phyloP scores from a whole-genome alignment of 2,113 vertebrate genomes.

The Apeltes quadracus region DNA sequence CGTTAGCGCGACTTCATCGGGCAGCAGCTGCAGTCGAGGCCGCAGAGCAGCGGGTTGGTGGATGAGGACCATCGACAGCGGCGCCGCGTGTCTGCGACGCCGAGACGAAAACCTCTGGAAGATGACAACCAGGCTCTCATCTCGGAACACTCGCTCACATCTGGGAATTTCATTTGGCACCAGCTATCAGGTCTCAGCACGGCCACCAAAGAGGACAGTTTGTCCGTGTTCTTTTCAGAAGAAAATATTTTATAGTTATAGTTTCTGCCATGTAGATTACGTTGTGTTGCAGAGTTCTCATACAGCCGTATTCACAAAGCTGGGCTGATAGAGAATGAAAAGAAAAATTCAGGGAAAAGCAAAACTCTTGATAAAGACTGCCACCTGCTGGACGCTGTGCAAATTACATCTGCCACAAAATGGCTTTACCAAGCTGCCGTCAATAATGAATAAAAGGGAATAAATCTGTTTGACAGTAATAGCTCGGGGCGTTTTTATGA shows the following conservation, averaged over 20 bases:
- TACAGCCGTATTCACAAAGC: not conserved
- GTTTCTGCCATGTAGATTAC: not conserved
- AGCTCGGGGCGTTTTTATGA: not conserved
- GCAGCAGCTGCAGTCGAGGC: constrained; percentile 64
- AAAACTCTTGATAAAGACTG: not conserved
- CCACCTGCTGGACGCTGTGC: constrained; percentile 54
- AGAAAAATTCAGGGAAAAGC: not conserved
- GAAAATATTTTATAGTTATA: not conserved
- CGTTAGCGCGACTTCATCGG: constrained; percentile 60
- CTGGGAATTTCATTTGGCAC: constrained; percentile 25
- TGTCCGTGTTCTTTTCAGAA: not conserved
- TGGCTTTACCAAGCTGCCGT: not conserved
- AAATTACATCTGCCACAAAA: not conserved
- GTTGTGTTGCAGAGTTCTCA: not conserved
- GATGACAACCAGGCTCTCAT: constrained; percentile 31
- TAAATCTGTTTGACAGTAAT: not conserved
- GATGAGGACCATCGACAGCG: constrained; percentile 45
- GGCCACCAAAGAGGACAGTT: constrained; percentile 4
- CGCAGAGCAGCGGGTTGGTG: constrained; percentile 45
- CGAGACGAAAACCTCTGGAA: constrained; percentile 30
- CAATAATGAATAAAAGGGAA: not conserved
- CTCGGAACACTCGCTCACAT: constrained; percentile 8
- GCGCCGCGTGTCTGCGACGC: constrained; percentile 38
- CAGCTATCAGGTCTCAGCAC: constrained; percentile 10
- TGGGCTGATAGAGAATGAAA: not conserved